Base-by-base conservation (phyloP, 2,113 vertebrate genomes). In the Esox niger region DNA sequence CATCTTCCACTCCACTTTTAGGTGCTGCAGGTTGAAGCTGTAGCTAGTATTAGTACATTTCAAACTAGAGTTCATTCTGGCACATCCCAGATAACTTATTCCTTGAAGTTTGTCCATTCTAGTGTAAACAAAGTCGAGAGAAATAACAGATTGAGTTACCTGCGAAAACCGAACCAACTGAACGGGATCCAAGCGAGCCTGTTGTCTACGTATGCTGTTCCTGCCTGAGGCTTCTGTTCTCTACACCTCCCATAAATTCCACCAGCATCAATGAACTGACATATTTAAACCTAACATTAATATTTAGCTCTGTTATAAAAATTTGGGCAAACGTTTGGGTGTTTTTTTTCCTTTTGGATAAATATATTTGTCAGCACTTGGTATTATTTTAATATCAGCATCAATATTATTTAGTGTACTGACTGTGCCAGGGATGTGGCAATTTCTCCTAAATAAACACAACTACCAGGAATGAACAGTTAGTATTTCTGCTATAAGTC, bases 281-380 rank as follows among this genome's bases (percentile, higher is more conserved):
- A 81, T 60, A 66, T 79, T 78, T 73, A 78, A 68, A 61, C 32
- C 62, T 66, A 58, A 82, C 68, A 66, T 73, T 78, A 72, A 64
- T 64, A 52, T 64, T 64, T 64, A n/a, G 63, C 47, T 52, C 63
- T 30, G 20, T 52, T 64, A 64, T 64, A 52, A 62, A 73, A 59
- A 66, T 78, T 75, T 69, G 64, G 66, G 67, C 69, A 66, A 69
- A 69, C 64, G 69, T 63, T 69, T 31, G 74, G 52, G 52, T 70
- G 46, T 69, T 70, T 81, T 68, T 66, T 35, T 76, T 61, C 58
- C 64, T 64, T 80, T 62, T 71, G 58, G 26, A 66, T 70, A 62
- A n/a, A n/a, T 68, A 64, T 66, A 73, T 78, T 73, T 59, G 65
- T 75, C 63, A 43, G 35, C 68, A 64, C 66, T 43, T 74, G 74